These are phyloP conservation scores for Cuculus canorus DNA, from an alignment of 2,797 vertebrate genomes.

Conservation along the genomic window DNA sequence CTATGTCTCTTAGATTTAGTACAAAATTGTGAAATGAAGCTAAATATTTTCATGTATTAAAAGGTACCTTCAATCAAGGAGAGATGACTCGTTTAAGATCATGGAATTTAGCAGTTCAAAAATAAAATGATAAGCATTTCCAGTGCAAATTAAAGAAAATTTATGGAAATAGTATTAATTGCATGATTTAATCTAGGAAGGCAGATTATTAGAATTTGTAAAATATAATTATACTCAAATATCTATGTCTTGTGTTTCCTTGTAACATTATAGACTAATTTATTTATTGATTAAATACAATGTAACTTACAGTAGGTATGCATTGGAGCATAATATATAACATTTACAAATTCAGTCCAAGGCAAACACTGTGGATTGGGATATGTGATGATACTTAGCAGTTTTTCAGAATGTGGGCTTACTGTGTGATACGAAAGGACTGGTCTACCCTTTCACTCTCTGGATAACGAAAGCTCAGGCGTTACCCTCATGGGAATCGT, in stretches of 20 bases:
- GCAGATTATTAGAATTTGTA: not conserved
- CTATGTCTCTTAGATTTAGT: not conserved
- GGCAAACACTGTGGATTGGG: not conserved
- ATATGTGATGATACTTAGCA: not conserved
- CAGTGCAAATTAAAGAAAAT: not conserved
- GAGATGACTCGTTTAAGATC: not conserved
- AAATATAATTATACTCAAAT: not conserved
- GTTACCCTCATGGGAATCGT: not conserved
- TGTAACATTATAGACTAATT: not conserved
- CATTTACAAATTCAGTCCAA: not conserved
- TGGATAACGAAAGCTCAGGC: not conserved
- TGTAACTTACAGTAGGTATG: not conserved
- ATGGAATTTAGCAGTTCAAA: not conserved
- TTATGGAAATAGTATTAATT: slow-evolving; percentile 15
- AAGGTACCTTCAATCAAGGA: not conserved
- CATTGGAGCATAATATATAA: not conserved
- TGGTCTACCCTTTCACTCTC: not conserved
- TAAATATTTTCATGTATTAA: not conserved
- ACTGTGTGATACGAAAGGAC: not conserved
- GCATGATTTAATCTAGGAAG: not conserved
- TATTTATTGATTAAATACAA: not conserved
- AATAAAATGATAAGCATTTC: not conserved
- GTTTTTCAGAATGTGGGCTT: not conserved
- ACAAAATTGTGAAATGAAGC: not conserved
- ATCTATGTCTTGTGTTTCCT: not conserved